Evolutionary conservation across 2,113 vertebrate species (phyloP).

Genomic region (Forbesichthys papilliferus): DNA sequence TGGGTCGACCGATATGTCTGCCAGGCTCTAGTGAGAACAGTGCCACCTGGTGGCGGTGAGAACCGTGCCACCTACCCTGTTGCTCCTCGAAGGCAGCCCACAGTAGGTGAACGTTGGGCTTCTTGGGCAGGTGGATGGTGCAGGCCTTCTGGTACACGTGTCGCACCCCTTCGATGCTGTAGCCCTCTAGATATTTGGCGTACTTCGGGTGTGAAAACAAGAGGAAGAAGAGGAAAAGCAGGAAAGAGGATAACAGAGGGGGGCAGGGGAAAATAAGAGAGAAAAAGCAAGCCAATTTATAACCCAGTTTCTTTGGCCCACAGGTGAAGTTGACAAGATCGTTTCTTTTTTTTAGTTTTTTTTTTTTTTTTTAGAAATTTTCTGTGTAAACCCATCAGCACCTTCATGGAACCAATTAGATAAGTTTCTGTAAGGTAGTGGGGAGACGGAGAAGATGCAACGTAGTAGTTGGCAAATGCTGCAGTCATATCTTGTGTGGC

Average conservation of each 20-base stretch:
- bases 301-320: conserved; percentile 71
- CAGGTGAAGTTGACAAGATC: conserved; percentile 88
- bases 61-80: conserved; percentile 81
- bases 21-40: background rate
- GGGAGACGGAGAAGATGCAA: conserved; percentile 98
- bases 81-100: conserved; percentile 99
- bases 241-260: conserved; percentile 42
- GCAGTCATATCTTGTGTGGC: conserved; percentile 99
- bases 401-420: conserved; percentile 99
- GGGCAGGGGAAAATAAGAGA: conserved; percentile 12
- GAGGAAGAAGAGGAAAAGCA: conserved; percentile 57
- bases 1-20: too few species aligned
- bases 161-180: conserved; percentile 92
- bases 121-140: conserved; percentile 92
- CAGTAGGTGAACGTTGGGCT: conserved; percentile 91
- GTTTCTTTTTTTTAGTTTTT: conserved; percentile 46
- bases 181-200: conserved; percentile 98
- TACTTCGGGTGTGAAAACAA: conserved; percentile 88
- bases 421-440: conserved; percentile 99
- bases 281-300: conserved; percentile 52
- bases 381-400: conserved; percentile 99
- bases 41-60: background rate
- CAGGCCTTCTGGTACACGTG: conserved; percentile 97
- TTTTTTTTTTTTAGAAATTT: conserved; percentile 84
- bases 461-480: conserved; percentile 99